Conservation (phyloP, 2,113 vertebrate species). For the Stegastes partitus region DNA sequence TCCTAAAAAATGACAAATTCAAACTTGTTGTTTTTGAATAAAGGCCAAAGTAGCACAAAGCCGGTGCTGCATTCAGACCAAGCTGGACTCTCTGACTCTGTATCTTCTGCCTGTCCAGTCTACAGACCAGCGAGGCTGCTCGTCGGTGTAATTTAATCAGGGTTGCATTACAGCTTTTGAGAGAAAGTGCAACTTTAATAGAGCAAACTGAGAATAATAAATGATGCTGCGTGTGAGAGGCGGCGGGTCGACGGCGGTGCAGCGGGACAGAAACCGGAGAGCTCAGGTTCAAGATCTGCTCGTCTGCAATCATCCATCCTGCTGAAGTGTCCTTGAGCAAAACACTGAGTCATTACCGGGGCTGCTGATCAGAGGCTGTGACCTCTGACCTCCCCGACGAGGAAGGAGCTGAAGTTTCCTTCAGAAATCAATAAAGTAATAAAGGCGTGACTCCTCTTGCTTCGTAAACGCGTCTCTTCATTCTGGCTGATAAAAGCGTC, state of each 20-base stretch:
- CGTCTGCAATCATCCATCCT: slow-evolving; percentile 45
- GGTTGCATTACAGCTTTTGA: slow-evolving; percentile 6
- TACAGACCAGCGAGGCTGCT: background rate
- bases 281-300: slow-evolving; percentile 47
- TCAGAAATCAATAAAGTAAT: slow-evolving; percentile 40
- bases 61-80: background rate
- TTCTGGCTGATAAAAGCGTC: slow-evolving; percentile 32
- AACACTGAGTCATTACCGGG: slow-evolving; percentile 11
- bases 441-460: slow-evolving; percentile 23
- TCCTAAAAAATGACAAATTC: no score
- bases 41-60: slow-evolving; percentile 25
- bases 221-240: slow-evolving; percentile 33
- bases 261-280: slow-evolving; percentile 32
- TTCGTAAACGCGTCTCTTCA: no score
- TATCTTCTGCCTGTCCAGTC: background rate
- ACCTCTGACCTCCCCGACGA: slow-evolving; percentile 42
- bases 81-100: background rate
- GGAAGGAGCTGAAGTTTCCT: slow-evolving; percentile 16
- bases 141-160: slow-evolving; percentile 17
- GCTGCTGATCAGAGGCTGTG: slow-evolving; percentile 27
- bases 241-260: slow-evolving; percentile 13
- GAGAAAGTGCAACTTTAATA: slow-evolving; percentile 30
- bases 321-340: slow-evolving; percentile 65
- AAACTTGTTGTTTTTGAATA: background rate
- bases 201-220: slow-evolving; percentile 49